Conservation (phyloP, 1,140 invertebrate genomes). For the Drosophila equinoxialis region DNA sequence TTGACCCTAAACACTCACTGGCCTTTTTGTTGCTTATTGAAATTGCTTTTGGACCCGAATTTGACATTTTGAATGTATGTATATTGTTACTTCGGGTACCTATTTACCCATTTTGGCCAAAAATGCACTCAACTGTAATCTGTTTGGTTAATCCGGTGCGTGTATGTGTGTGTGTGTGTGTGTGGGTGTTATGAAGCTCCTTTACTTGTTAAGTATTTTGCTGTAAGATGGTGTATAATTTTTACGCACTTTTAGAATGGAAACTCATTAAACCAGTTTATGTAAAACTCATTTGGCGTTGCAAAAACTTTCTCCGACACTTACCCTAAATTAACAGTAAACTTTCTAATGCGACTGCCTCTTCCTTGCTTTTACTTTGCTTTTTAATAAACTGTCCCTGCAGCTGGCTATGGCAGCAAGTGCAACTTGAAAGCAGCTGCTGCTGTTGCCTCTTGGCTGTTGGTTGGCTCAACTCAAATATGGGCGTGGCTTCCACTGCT, state of each 20-base stretch:
- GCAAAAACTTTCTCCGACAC: conserved; percentile 44
- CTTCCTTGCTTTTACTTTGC: neutral
- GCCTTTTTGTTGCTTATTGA: conserved; percentile 19
- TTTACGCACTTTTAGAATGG: conserved; percentile 23
- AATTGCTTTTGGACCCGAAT: conserved; percentile 7
- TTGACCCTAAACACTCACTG: conserved; percentile 17
- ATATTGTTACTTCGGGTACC: conserved; percentile 1
- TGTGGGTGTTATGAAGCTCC: conserved; percentile 1
- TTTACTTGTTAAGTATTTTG: conserved; percentile 24
- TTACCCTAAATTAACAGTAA: conserved; percentile 62
- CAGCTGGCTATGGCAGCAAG: conserved; percentile 3
- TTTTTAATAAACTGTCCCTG: conserved; percentile 26
- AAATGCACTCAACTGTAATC: conserved; percentile 20
- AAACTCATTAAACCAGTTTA: conserved; percentile 53
- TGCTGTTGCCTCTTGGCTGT: conserved; percentile 6
- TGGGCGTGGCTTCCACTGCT: conserved; percentile 9
- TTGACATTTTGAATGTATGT: conserved; percentile 16
- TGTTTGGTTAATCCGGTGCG: neutral
- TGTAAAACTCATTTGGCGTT: conserved; percentile 48
- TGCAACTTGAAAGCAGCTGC: conserved; percentile 11
- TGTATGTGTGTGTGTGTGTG: conserved; percentile 1
- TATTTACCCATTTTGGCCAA: conserved; percentile 3
- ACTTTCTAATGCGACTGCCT: conserved; percentile 39
- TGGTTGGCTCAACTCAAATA: conserved; percentile 42
- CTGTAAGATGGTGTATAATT: conserved; percentile 38